A percentile compares a stretch with the other conserved stretches of the same genome.
Evolutionary conservation across 2,797 vertebrate species (phyloP).

Genomic region (Notamacropus eugenii): DNA sequence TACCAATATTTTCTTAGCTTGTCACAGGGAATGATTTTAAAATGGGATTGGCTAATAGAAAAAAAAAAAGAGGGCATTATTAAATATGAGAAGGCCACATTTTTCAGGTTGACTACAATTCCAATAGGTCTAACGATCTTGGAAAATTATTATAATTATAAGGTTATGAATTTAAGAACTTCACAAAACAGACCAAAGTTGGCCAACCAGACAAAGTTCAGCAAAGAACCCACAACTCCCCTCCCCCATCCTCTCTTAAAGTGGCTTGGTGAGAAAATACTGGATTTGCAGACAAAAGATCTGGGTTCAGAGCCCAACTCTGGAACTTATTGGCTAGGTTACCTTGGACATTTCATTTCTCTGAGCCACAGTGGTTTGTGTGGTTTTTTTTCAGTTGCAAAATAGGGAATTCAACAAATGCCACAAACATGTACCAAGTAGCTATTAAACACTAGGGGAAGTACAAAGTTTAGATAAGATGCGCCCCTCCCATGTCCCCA

Average conservation of each 20-base stretch:
- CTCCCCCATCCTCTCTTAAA: not conserved
- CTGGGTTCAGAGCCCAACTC: not conserved
- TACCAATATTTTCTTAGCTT: conserved; percentile 1
- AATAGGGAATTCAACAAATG: not conserved
- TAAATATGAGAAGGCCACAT: not conserved
- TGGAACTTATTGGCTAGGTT: not conserved
- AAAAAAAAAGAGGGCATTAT: not conserved
- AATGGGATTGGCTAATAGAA: not conserved
- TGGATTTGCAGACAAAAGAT: not conserved
- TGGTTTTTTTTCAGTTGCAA: not conserved
- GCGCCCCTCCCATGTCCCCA: no score
- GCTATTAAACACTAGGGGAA: not conserved
- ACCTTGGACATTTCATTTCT: not conserved
- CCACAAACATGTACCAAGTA: not conserved
- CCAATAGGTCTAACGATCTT: not conserved
- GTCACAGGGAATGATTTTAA: not conserved
- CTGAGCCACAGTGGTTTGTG: not conserved
- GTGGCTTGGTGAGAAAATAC: not conserved
- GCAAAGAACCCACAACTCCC: not conserved
- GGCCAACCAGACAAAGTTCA: not conserved
- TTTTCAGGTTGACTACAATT: not conserved
- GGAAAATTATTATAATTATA: not conserved
- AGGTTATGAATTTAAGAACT: not conserved
- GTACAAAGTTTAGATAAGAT: not conserved
- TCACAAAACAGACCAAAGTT: not conserved